phyloP scores from a whole-genome alignment of 2,113 vertebrate species.

The Gymnarchus niloticus region DNA sequence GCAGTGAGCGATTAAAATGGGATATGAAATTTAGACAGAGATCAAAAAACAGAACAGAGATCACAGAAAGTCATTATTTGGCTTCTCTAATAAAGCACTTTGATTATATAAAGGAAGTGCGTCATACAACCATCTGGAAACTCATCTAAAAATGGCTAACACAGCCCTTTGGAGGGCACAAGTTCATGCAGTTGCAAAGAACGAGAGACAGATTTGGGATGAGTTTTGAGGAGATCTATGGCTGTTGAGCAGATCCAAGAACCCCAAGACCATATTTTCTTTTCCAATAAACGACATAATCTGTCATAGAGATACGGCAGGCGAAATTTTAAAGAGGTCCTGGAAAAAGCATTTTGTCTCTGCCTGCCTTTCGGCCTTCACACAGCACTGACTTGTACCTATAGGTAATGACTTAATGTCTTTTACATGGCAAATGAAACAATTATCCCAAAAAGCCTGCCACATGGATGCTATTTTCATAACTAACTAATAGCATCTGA shows the following conservation, averaged over 20 bases:
- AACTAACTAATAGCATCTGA: neutral
- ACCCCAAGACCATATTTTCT: neutral
- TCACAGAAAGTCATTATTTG: neutral
- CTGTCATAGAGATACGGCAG: constrained; percentile 11
- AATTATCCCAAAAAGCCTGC: constrained; percentile 11
- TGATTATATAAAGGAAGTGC: neutral
- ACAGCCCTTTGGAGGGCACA: neutral
- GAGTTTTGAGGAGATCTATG: constrained; percentile 29
- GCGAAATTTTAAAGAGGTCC: constrained; percentile 9
- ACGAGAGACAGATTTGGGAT: neutral
- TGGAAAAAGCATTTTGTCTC: constrained; percentile 11
- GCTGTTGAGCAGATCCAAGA: constrained; percentile 9
- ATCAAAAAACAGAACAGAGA: neutral
- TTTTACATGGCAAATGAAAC: neutral
- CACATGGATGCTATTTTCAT: constrained; percentile 9
- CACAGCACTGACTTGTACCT: neutral
- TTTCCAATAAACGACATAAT: constrained; percentile 9
- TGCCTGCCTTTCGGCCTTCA: neutral
- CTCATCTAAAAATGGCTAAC: neutral
- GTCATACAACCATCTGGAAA: neutral
- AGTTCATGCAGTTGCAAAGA: neutral
- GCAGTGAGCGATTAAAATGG: neutral
- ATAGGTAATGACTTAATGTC: neutral
- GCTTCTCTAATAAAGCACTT: neutral
- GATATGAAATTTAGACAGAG: neutral